Evolutionary conservation across 2,113 vertebrate genomes (phyloP).

Genomic region (Orthonyx spaldingii): DNA sequence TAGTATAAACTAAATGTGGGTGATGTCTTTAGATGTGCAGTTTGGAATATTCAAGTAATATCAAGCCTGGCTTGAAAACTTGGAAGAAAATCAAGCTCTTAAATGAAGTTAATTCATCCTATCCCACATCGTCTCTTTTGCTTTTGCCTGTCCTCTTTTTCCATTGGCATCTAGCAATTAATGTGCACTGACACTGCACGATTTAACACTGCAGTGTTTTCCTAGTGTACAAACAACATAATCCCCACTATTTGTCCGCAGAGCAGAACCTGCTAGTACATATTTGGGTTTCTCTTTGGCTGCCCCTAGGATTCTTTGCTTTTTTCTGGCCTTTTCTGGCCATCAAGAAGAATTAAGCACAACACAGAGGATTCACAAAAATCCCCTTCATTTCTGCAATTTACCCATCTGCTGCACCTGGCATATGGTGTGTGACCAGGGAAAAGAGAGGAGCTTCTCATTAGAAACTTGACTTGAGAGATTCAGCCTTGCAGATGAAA

Average conservation of each 20-base stretch:
- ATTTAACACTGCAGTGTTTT: neutral
- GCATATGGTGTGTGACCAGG: neutral
- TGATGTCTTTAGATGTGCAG: neutral
- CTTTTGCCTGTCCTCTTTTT: neutral
- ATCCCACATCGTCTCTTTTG: neutral
- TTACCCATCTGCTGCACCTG: neutral
- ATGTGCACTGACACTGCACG: accelerated
- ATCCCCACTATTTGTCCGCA: neutral
- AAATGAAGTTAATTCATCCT: neutral
- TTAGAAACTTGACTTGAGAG: neutral
- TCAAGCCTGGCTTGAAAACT: neutral
- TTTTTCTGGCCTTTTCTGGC: neutral
- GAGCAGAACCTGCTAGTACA: neutral
- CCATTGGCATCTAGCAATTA: neutral
- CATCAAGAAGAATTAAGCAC: neutral
- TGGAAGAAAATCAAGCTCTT: neutral
- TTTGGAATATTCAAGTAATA: neutral
- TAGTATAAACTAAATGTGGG: neutral
- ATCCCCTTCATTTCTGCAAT: neutral
- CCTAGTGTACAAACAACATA: neutral
- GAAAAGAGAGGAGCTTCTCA: neutral
- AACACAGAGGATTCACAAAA: neutral
- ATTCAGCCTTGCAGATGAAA: neutral
- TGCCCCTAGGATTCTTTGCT: neutral
- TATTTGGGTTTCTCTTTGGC: neutral